Conservation (phyloP, 2,797 vertebrate genomes). For the Phalloptychus januarius region DNA sequence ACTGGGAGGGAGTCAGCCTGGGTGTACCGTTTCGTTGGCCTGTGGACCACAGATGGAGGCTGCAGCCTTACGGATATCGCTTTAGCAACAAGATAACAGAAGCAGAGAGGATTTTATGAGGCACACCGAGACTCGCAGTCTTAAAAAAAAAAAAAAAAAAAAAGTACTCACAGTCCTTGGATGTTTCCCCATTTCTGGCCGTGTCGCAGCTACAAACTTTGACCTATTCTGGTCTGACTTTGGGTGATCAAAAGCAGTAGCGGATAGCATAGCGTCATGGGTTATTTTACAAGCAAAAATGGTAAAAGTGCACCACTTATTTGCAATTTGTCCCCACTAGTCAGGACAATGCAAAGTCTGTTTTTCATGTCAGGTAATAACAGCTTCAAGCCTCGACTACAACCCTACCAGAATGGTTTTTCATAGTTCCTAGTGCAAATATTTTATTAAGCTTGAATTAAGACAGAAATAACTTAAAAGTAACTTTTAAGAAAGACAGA, state of each 20-base stretch:
- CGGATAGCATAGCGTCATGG: neutral
- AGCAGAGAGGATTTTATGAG: slow-evolving; percentile 49
- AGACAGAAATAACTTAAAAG: no score
- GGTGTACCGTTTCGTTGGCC: slow-evolving; percentile 52
- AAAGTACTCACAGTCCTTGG: neutral
- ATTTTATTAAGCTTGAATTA: no score
- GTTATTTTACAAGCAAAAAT: neutral
- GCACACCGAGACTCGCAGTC: slow-evolving; percentile 41
- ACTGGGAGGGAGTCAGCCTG: slow-evolving; percentile 35
- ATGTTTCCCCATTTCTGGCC: neutral
- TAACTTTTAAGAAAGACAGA: no score
- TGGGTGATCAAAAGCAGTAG: neutral
- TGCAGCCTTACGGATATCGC: slow-evolving; percentile 59
- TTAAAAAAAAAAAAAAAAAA: no score
- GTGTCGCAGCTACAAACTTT: neutral
- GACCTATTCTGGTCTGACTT: neutral
- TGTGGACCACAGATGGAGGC: slow-evolving; percentile 50
- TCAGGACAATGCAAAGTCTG: neutral
- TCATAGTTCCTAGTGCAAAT: no score
- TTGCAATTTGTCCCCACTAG: neutral
- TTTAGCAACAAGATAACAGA: slow-evolving; percentile 51
- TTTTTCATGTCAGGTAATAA: neutral
- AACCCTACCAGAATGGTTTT: no score
- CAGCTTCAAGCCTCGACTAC: neutral
- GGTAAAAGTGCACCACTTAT: neutral